A percentile compares a stretch with the other conserved stretches of the same genome.
Evolutionary conservation across 2,888 invertebrate genomes (phyloP).

Genomic region (Euplexia lucipara): DNA sequence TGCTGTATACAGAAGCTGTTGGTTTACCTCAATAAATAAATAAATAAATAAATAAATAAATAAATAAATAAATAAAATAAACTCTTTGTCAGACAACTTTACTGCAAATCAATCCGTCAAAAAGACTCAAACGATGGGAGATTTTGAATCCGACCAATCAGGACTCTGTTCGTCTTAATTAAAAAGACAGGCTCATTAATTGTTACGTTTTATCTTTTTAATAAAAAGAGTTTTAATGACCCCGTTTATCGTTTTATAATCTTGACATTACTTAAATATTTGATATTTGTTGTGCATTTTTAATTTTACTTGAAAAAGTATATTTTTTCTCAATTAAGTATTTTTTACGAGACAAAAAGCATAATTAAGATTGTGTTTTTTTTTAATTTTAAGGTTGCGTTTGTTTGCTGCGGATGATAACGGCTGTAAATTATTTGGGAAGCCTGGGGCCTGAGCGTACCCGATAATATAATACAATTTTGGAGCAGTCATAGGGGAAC

Average conservation of each 20-base stretch:
- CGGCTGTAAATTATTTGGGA: neutral
- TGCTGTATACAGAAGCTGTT: too few species aligned
- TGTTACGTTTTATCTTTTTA: conserved; percentile 2
- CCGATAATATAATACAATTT: conserved; percentile 2
- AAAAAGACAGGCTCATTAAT: neutral
- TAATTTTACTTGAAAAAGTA: neutral
- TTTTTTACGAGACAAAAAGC: too few species aligned
- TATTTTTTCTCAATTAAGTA: neutral
- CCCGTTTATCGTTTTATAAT: conserved; percentile 9
- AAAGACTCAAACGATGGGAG: neutral
- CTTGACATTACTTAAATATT: conserved; percentile 18
- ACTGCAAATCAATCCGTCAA: neutral
- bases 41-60: too few species aligned
- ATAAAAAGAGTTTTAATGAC: conserved; percentile 15
- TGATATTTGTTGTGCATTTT: neutral
- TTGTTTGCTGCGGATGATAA: conserved; percentile 1
- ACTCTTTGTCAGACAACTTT: too few species aligned
- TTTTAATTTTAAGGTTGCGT: conserved; percentile 17
- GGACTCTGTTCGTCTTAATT: neutral
- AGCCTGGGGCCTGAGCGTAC: neutral
- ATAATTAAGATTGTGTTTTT: conserved; percentile 7
- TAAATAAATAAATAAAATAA: too few species aligned
- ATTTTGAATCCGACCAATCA: neutral
- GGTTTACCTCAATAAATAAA: too few species aligned
- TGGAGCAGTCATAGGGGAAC: too few species aligned